Evolutionary conservation across 2,113 vertebrate species (phyloP), one percentile per base, ranked within the genome.

Genomic region (Telmatochromis sp.): DNA sequence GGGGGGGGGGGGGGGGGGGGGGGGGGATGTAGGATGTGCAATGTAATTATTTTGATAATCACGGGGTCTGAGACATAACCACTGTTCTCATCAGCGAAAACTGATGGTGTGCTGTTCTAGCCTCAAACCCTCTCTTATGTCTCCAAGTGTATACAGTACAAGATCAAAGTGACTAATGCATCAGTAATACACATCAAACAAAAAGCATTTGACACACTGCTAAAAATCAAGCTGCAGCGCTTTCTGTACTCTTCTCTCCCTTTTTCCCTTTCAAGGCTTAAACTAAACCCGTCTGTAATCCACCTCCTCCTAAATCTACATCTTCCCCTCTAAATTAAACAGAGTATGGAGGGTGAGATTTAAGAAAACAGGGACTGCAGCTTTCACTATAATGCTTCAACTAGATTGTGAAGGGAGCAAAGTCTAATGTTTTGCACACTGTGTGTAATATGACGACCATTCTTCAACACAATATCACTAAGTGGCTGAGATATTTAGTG

Each of bases 241-340:
- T 63, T 84, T 89, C 91, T 88, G 28, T 80, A 85, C 78, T 82
- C 83, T 93, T 89, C 49, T 49, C 49, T 37, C 49, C 63, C 63
- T 19, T 49, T 60, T 26, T 26, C 33, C 80, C 85, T 92, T 89
- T 88, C 45, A 90, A 82, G 82, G 90, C 85, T 94, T 89, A 86
- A 87, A 91, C 60, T 84, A 91, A 93, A 92, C 89, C 90, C 63
- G 10, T 84, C 83, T 86, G 23, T 92, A 90, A 93, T 91, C 90
- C 80, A 40, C 90, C 78, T 63, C 37, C 33, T n/a, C 49, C 57
- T 31, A 75, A 90, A 87, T 89, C 87, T 85, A 83, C 84, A 92
- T 63, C 85, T 60, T 42, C 26, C 82, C 37, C 21, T 86, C 70
- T 57, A 83, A 84, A 94, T 92, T 90, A 82, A 88, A 90, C 68